Conservation (phyloP, 2,888 invertebrate genomes). For the Chloromyia formosa region DNA sequence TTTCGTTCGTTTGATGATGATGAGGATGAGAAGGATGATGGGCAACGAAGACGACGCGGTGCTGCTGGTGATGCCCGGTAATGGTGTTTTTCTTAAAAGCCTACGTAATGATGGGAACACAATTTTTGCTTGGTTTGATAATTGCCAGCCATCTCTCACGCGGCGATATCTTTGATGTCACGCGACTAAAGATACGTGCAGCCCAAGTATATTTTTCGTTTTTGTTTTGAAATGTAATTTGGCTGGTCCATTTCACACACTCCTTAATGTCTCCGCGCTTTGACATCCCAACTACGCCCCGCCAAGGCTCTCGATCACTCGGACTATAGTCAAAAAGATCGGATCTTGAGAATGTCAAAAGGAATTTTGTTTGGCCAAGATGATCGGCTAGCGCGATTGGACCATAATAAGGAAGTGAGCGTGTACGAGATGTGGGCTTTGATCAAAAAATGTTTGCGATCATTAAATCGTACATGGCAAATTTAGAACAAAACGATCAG, state of each 20-base stretch:
- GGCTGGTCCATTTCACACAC: too few relatives aligned
- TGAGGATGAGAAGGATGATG: neutral
- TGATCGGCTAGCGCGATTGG: neutral
- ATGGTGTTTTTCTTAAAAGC: constrained; percentile 34
- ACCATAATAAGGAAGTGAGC: neutral
- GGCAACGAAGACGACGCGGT: too few relatives aligned
- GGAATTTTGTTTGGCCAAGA: too few relatives aligned
- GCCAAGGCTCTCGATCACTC: too few relatives aligned
- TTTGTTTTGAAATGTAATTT: too few relatives aligned
- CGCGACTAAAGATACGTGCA: neutral
- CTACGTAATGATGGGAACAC: constrained; percentile 34
- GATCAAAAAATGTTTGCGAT: constrained; percentile 6
- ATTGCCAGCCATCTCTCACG: constrained; percentile 25
- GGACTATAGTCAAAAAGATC: too few relatives aligned
- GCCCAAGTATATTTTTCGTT: too few relatives aligned
- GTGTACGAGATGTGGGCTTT: neutral
- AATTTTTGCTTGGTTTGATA: constrained; percentile 39
- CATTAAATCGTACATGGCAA: constrained; percentile 1
- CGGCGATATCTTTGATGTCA: constrained; percentile 24
- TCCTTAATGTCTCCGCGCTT: too few relatives aligned
- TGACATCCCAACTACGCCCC: too few relatives aligned
- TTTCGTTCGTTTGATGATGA: constrained; percentile 1
- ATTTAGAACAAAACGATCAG: neutral
- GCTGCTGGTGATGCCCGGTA: too few relatives aligned
- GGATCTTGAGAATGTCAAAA: too few relatives aligned